Conservation (phyloP, 2,888 invertebrate genomes). For the Biston stratarius region DNA sequence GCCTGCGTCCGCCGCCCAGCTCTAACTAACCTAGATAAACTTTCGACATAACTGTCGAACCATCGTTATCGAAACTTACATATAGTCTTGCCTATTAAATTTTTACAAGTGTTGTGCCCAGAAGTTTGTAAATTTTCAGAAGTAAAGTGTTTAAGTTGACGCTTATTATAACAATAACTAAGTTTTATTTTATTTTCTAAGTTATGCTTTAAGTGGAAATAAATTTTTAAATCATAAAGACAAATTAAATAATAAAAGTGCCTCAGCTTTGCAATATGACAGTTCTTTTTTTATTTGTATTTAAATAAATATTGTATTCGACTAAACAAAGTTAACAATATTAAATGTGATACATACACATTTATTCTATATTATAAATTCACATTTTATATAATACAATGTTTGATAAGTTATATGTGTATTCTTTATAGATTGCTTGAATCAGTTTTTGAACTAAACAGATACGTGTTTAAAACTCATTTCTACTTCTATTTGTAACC, state of each 20-base stretch:
- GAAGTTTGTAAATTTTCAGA: not conserved
- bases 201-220: not conserved
- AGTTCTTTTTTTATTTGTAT: too few species aligned
- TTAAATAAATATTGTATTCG: too few species aligned
- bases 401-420: too few species aligned
- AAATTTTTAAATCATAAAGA: too few species aligned
- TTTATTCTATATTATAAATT: too few species aligned
- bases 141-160: not conserved
- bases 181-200: not conserved
- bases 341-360: too few species aligned
- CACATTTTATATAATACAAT: not conserved
- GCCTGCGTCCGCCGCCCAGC: conserved; percentile 44
- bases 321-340: too few species aligned
- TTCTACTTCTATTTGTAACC: too few species aligned
- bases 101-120: conserved; percentile 13
- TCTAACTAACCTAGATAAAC: conserved; percentile 9
- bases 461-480: too few species aligned
- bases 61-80: conserved; percentile 35
- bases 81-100: conserved; percentile 6
- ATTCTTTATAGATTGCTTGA: too few species aligned
- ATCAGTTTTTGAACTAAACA: not conserved
- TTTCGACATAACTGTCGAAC: conserved; percentile 27
- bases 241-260: too few species aligned
- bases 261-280: too few species aligned
- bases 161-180: not conserved